These are phyloP conservation scores for Phragmatobia fuliginosa DNA, from an alignment of 2,888 invertebrate genomes.

Conservation along the genomic window DNA sequence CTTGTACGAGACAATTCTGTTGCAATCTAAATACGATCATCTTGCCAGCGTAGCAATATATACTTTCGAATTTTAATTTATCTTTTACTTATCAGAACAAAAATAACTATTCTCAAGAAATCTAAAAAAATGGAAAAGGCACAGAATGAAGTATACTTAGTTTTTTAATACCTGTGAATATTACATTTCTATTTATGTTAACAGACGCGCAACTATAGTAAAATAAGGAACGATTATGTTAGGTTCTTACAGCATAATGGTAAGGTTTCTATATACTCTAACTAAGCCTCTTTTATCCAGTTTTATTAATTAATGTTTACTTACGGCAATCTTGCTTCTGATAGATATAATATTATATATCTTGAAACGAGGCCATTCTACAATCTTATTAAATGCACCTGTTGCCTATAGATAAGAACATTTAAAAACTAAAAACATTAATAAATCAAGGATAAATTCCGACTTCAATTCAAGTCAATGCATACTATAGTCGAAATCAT, in stretches of 20 bases:
- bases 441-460: neutral
- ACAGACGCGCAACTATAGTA: neutral
- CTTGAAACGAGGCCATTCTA: neutral
- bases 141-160: neutral
- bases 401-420: neutral
- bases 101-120: neutral
- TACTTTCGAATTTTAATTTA: conserved; percentile 8
- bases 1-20: conserved; percentile 19
- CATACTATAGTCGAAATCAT: neutral
- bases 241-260: neutral
- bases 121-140: neutral
- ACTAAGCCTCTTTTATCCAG: neutral
- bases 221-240: neutral
- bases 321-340: neutral
- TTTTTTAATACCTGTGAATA: neutral
- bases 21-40: conserved; percentile 29
- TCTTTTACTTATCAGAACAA: neutral
- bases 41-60: conserved; percentile 17
- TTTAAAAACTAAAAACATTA: neutral
- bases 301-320: neutral
- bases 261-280: neutral
- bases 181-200: neutral
- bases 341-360: neutral
- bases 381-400: neutral
- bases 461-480: neutral